Evolutionary conservation across 2,888 invertebrate species (phyloP), one percentile per base, ranked within the genome.

Genomic region (Hirtodrosophila cameraria): DNA sequence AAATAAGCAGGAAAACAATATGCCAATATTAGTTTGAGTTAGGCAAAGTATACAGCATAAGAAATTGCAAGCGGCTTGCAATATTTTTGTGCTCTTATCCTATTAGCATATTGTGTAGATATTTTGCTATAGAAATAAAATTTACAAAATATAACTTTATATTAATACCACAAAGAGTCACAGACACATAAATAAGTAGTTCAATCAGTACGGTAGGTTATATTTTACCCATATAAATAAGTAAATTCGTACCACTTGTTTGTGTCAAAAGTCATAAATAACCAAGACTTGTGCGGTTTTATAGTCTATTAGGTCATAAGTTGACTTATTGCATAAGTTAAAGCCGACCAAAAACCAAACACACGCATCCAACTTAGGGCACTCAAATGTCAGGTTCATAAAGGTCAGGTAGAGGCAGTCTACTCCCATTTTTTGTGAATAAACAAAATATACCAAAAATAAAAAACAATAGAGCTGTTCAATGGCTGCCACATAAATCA

Each of bases 71-170:
- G 16, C 36, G 45, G 53, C 41, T 66, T 61, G 25, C 33, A 20
- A 20, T 48, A 42, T 65, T 42, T 35, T 41, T 39, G 31, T 55
- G 61, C 36, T 42, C 27, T 13, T 45, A 35, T 38, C 68, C 58
- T 71, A 77, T 77, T 61, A 61, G 55, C 63, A 77, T 71, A 71
- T 70, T 60, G 43, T 36, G 33, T 3, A 15, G 31, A 42, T 38
- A 35, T 54, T 12, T n/a, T 23, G 11, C 27, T 33, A 23, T n/a
- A n/a, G 33, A 33, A 54, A 60, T 27, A 12, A 35, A 15, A 23
- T 23, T 20, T 5, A 6, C 23, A 30, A 33, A 52, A 49, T 46
- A 63, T 43, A 27, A 58, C 65, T 58, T 69, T 55, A 75, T 75
- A 62, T 60, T 62, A 69, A 36, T 61, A 52, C 48, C 67, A 53